These are phyloP conservation scores for cat (Felis catus) DNA, from an alignment of 2,113 vertebrate species.

Conservation along the genomic window DNA sequence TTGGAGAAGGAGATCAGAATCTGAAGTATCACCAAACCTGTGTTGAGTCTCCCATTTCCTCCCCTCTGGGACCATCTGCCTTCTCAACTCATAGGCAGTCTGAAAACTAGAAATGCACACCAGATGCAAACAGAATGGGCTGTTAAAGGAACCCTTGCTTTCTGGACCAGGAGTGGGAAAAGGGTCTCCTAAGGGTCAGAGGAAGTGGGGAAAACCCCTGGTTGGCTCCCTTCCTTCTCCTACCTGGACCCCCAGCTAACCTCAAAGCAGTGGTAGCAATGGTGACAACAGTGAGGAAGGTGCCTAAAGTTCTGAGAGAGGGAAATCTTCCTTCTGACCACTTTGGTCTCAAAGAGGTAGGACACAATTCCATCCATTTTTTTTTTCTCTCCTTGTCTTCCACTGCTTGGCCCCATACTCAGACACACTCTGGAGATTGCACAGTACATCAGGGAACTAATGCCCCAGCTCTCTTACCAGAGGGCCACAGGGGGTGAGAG, in stretches of 20 bases:
- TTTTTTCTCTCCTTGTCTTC: neutral
- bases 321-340: too few relatives aligned
- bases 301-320: too few relatives aligned
- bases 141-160: neutral
- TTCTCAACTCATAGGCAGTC: neutral
- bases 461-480: neutral
- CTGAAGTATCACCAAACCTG: neutral
- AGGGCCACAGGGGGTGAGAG: neutral
- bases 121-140: neutral
- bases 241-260: neutral
- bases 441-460: neutral
- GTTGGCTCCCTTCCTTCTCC: neutral
- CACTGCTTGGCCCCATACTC: neutral
- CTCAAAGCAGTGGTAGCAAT: too few relatives aligned
- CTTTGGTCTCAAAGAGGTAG: neutral
- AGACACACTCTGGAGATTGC: too few relatives aligned
- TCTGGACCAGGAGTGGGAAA: neutral
- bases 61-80: neutral
- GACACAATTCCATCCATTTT: neutral
- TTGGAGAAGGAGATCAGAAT: neutral
- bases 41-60: neutral
- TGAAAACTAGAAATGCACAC: neutral
- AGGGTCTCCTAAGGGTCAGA: neutral
- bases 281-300: too few relatives aligned
- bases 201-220: neutral